Percentiles rank a stretch among this genome's conserved stretches.
Evolutionary conservation across 1,140 invertebrate species (phyloP).

Genomic region (Homarus americanus): DNA sequence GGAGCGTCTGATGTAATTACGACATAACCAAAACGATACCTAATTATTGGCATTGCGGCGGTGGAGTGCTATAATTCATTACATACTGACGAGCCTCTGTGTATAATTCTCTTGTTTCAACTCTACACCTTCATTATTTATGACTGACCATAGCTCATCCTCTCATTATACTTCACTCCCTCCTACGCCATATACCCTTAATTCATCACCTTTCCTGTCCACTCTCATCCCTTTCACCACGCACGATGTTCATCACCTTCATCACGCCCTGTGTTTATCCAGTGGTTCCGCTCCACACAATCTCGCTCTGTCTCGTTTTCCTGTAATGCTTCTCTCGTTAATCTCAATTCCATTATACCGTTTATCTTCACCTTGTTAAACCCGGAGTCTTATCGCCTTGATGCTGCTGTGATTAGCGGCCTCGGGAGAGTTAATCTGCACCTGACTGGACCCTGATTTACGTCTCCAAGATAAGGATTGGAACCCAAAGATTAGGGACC

Average conservation of each 20-base stretch:
- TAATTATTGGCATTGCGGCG: no score
- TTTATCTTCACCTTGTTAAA: slow-evolving; percentile 1
- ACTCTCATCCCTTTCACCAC: background rate
- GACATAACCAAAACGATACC: no score
- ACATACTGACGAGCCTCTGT: no score
- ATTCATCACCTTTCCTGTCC: background rate
- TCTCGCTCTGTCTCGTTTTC: background rate
- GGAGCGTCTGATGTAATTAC: no score
- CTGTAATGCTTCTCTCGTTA: background rate
- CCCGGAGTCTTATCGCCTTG: background rate
- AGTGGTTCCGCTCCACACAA: background rate
- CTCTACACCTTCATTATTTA: no score
- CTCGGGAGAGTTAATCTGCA: background rate
- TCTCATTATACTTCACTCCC: no score
- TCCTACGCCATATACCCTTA: background rate
- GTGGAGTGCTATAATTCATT: no score
- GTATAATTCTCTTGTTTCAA: no score
- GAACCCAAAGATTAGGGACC: background rate
- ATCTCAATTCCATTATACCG: background rate
- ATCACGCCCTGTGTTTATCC: background rate
- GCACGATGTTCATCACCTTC: background rate
- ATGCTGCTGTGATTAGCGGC: background rate
- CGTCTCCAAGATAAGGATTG: background rate
- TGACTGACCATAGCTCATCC: no score
- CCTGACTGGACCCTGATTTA: background rate